Evolutionary conservation across 2,113 vertebrate genomes (phyloP).

Genomic region (Nothobranchius furzeri): DNA sequence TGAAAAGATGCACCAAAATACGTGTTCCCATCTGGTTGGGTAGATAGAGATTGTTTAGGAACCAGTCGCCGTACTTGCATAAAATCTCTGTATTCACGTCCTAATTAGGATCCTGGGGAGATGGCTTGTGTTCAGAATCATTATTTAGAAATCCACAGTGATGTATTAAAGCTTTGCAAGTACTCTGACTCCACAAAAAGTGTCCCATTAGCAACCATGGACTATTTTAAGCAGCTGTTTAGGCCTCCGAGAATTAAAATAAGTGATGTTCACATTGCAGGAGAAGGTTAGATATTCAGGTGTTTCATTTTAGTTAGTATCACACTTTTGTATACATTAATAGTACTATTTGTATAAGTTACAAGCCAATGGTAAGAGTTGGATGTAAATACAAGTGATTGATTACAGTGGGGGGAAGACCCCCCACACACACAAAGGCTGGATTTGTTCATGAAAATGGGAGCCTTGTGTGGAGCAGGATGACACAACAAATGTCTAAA

Average conservation of each 20-base stretch:
- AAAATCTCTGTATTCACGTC: neutral
- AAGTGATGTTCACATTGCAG: too few species aligned
- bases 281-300: neutral
- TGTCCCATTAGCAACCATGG: neutral
- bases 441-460: too few species aligned
- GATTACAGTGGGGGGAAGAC: too few species aligned
- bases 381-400: too few species aligned
- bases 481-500: too few species aligned
- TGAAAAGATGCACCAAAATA: neutral
- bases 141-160: neutral
- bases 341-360: too few species aligned
- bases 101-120: neutral
- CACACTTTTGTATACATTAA: too few species aligned
- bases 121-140: neutral
- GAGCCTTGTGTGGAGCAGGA: too few species aligned
- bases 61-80: neutral
- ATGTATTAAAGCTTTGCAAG: neutral
- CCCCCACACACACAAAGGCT: too few species aligned
- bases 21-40: neutral
- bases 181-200: neutral
- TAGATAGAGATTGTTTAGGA: neutral
- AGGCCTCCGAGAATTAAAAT: neutral
- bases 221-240: neutral
- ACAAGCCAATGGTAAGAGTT: too few species aligned
- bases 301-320: too few species aligned